Conservation (phyloP, 2,113 vertebrate genomes). For the Narcine bancroftii region DNA sequence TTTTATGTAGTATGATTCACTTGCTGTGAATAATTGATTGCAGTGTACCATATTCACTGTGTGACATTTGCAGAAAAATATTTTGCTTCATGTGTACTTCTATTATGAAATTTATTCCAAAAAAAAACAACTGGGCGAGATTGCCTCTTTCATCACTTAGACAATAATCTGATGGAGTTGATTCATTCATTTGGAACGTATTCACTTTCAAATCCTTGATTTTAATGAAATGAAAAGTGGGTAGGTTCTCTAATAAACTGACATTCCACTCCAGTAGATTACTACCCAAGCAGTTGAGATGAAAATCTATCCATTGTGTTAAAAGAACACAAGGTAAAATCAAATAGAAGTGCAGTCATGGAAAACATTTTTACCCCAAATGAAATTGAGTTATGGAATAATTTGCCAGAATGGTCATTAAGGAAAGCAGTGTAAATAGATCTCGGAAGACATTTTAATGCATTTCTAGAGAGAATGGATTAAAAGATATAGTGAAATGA, state of each 20-base stretch:
- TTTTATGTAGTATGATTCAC: background rate
- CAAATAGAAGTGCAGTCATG: background rate
- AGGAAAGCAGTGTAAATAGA: no score
- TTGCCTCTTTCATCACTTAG: background rate
- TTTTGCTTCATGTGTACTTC: no score
- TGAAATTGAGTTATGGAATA: background rate
- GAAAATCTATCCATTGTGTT: background rate
- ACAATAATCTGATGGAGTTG: background rate
- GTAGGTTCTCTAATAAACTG: background rate
- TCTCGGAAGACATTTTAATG: no score
- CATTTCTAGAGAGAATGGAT: no score
- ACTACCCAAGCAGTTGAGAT: background rate
- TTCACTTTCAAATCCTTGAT: background rate
- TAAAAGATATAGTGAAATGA: no score
- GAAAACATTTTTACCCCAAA: background rate
- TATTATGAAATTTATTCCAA: no score
- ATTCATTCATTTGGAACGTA: background rate
- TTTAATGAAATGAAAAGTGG: background rate
- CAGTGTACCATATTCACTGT: background rate
- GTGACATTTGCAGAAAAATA: no score
- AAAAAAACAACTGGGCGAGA: background rate
- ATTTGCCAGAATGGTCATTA: no score
- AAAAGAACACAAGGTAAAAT: no score
- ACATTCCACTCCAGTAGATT: background rate
- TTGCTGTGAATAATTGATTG: background rate